Base-by-base conservation (phyloP, 2,888 invertebrate species). In the Trachelus troglodyta region DNA sequence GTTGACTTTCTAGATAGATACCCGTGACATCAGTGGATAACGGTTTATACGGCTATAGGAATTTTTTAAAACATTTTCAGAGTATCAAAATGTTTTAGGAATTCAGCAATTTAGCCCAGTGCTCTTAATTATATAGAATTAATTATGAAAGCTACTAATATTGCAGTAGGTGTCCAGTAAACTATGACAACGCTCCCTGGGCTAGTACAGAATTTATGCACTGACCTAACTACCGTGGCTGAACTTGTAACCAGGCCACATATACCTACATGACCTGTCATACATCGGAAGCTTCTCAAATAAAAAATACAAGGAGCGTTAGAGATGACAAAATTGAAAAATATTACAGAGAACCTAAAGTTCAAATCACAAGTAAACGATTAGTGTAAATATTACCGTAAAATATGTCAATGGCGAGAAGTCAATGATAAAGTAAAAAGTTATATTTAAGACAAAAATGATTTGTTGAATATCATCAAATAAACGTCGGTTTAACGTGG, bases 141-240 rank as follows among this genome's bases (percentile, higher is more conserved):
- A 84, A 82, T 84, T 85, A 81, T 75, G 80, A 69, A 77, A 75
- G 76, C 84, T 83, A 84, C 86, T 85, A 87, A 87, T 87, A 85
- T 86, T 85, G 83, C 81, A 87, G 81, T 75, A 80, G 75, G 81
- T 82, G 82, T 82, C 82, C 83, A 80, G 81, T 76, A 80, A 80
- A 83, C 83, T 82, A 83, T 83, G 83, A 85, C 86, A 85, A 87
- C 85, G 85, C 85, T 86, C 87, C 86, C 87, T 77, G 75, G 83
- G 80, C 84, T 87, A 82, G 83, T 87, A 84, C 82, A 84, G 79
- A 85, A 87, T 85, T 84, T 83, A 86, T 86, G 75, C 79, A 83
- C 80, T 83, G 82, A 79, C 80, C 83, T 23, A 56, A 56, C 56
- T 23, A 23, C 56, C 2, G 56, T 23, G 56, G 56, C 15, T 23